A percentile compares a stretch with the other conserved stretches of the same genome.
These are phyloP conservation scores for Melipona bicolor DNA, from an alignment of 2,888 invertebrate genomes.

Conservation along the genomic window DNA sequence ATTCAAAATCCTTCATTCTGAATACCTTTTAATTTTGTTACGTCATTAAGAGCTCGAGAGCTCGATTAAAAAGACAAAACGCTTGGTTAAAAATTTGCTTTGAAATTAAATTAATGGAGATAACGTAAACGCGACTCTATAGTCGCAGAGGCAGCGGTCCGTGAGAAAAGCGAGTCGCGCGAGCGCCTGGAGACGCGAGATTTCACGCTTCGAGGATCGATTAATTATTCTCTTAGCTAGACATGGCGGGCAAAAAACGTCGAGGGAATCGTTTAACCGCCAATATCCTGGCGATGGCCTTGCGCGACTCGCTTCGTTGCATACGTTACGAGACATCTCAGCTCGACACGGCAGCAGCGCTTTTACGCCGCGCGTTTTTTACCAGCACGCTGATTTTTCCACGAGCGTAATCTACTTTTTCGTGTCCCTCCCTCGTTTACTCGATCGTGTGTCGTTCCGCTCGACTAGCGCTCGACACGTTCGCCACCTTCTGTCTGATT, in stretches of 20 bases:
- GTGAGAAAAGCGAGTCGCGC: conserved; percentile 62
- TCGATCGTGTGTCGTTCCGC: conserved; percentile 16
- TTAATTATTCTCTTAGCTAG: conserved; percentile 65
- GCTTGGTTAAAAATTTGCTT: conserved; percentile 12
- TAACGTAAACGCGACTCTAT: too few relatives aligned
- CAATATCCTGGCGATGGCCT: conserved; percentile 45
- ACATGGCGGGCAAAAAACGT: neutral
- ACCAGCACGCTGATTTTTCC: neutral
- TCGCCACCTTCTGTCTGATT: neutral
- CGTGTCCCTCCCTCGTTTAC: neutral
- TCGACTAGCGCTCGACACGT: neutral
- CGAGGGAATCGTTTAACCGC: conserved; percentile 48
- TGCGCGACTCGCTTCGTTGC: conserved; percentile 57
- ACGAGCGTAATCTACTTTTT: neutral
- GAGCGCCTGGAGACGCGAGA: conserved; percentile 50
- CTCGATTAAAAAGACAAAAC: neutral
- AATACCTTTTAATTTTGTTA: neutral
- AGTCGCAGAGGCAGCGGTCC: conserved; percentile 28
- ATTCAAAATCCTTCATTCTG: neutral
- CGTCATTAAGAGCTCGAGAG: neutral
- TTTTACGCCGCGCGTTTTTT: neutral
- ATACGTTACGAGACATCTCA: conserved; percentile 59
- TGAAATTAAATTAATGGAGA: too few relatives aligned
- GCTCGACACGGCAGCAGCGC: conserved; percentile 45
- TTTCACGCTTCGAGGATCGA: conserved; percentile 69